Base-by-base conservation (phyloP, 1,140 invertebrate species). In the Anoplolepis gracilipes region DNA sequence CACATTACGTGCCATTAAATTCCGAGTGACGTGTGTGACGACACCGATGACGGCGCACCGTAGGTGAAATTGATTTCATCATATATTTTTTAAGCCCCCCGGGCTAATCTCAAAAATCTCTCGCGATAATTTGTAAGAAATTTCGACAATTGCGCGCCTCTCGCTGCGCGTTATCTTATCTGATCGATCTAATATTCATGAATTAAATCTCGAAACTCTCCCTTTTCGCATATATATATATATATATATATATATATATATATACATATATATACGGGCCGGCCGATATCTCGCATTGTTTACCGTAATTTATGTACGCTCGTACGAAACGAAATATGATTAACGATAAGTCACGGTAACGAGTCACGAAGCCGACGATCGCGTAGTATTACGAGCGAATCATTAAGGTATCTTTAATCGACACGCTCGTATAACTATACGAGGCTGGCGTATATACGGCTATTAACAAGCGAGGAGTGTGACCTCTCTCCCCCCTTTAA, bases 401-500 rank as follows among this genome's bases (percentile, higher is more conserved):
- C 88, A 91, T 90, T 89, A 87, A 69, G 81, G 88, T 87, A 90
- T 90, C 88, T 90, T 90, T 90, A 90, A 90, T 90, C 89, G 89
- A 90, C 84, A 81, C 69, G 46, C 79, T 69, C 64, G 55, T 84
- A 49, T 19, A 89, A 88, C 82, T 62, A 77, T 86, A 85, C 82
- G 76, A 16, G 55, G 19, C 36, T 10, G 39, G 36, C 61, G 61
- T 57, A 33, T 79, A 85, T 39, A n/a, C n/a, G n/a, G 53, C 88
- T 79, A 88, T 91, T 91, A 91, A 87, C 88, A 61, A 82, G 55
- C 84, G 79, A 10, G 64, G 82, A 84, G 84, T 85, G 87, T 90
- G 90, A 92, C 91, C 91, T 91, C 81, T 90, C 62, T 57, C 19
- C 25, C 62, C 87, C 85, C 78, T 91, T 92, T 92, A 92, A 92